phyloP scores from a whole-genome alignment of 2,113 vertebrate species.

The Oenanthe melanoleuca region DNA sequence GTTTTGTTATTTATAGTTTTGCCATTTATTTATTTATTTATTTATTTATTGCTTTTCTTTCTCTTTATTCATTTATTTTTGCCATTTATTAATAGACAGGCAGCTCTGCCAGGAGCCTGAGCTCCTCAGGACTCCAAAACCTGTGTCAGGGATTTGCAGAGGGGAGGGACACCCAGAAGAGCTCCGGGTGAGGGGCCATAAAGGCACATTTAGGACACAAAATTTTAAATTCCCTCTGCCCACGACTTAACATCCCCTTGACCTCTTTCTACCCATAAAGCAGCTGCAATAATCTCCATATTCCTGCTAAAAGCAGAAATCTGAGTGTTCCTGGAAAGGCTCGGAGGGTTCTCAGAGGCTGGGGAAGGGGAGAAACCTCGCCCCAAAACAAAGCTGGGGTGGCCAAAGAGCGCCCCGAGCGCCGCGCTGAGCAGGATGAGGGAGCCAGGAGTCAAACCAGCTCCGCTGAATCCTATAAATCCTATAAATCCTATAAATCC shows the following conservation, averaged over 20 bases:
- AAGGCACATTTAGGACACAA: not conserved
- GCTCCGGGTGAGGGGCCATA: not conserved
- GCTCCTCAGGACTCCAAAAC: not conserved
- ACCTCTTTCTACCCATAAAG: not conserved
- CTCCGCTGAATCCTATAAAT: conserved; percentile 27
- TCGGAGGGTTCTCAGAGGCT: not conserved
- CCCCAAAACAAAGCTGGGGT: not conserved
- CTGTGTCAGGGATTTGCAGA: not conserved
- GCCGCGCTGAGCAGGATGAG: not conserved
- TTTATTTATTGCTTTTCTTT: no score
- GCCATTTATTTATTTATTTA: no score
- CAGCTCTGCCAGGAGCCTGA: not conserved
- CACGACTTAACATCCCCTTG: not conserved
- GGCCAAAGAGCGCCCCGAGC: not conserved
- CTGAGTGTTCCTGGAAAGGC: not conserved
- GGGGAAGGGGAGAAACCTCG: not conserved
- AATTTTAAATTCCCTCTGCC: not conserved
- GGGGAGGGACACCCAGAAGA: not conserved
- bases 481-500: conserved; percentile 8
- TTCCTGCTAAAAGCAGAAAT: not conserved
- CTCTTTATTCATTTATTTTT: no score
- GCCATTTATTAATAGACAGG: not conserved
- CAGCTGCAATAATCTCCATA: not conserved
- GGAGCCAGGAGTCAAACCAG: not conserved
- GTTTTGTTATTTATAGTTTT: no score